phyloP scores from a whole-genome alignment of 2,888 invertebrate genomes.

The Marronus borbonicus region DNA sequence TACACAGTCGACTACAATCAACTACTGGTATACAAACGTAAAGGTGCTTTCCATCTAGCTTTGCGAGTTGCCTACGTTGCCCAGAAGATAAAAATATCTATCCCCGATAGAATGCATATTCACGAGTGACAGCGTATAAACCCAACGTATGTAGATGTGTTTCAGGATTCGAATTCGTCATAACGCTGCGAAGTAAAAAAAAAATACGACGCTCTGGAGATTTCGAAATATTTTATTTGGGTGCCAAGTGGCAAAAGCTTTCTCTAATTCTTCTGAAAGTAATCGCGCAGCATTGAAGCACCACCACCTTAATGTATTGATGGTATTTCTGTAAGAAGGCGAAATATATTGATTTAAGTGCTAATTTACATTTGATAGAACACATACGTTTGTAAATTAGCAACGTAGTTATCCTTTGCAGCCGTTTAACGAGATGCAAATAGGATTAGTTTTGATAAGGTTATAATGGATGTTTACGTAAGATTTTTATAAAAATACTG shows the following conservation, averaged over 20 bases:
- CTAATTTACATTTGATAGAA: too few species aligned
- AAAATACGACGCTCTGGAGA: neutral
- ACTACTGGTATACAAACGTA: slow-evolving; percentile 56
- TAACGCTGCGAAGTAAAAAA: neutral
- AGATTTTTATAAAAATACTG: too few species aligned
- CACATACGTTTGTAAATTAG: too few species aligned
- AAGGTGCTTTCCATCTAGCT: slow-evolving; percentile 50
- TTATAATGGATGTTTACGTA: too few species aligned
- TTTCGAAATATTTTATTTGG: slow-evolving; percentile 35
- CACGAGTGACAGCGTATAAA: too few species aligned
- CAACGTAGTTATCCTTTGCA: too few species aligned
- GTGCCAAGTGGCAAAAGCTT: slow-evolving; percentile 18
- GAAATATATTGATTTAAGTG: neutral
- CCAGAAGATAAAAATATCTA: slow-evolving; percentile 51
- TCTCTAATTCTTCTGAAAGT: neutral
- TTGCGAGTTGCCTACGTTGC: slow-evolving; percentile 50
- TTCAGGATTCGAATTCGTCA: too few species aligned
- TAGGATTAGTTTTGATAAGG: too few species aligned
- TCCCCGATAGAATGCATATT: slow-evolving; percentile 34
- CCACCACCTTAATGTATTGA: neutral
- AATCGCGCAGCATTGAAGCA: neutral
- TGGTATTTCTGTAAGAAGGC: neutral
- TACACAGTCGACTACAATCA: slow-evolving; percentile 59
- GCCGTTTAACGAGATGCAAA: too few species aligned
- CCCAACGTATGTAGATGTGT: too few species aligned